Conservation (phyloP, 2,797 vertebrate genomes). For the Danionella dracula region DNA sequence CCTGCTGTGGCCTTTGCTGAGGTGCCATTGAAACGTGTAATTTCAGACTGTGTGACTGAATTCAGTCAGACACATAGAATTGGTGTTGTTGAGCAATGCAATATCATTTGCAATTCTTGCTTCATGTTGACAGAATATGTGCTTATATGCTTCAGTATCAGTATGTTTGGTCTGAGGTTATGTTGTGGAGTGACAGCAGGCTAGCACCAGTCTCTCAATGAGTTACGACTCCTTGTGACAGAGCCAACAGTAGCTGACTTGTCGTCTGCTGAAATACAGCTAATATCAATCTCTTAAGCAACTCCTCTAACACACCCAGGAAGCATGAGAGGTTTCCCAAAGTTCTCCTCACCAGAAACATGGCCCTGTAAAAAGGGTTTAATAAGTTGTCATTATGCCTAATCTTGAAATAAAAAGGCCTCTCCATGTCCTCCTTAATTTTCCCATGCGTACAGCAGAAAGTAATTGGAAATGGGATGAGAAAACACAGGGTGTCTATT, state of each 20-base stretch:
- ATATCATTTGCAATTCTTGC: slow-evolving; percentile 39
- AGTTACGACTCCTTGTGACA: slow-evolving; percentile 57
- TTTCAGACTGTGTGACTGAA: slow-evolving; percentile 20
- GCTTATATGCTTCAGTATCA: slow-evolving; percentile 46
- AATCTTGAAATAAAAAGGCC: slow-evolving; percentile 55
- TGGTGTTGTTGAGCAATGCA: slow-evolving; percentile 16
- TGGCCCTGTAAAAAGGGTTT: slow-evolving; percentile 60
- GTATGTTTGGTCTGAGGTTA: slow-evolving; percentile 48
- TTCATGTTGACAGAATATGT: slow-evolving; percentile 41
- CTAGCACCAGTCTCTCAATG: slow-evolving; percentile 56
- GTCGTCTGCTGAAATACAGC: slow-evolving; percentile 55
- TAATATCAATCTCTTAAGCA: slow-evolving; percentile 54
- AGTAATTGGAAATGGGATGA: slow-evolving; percentile 51
- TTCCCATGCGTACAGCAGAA: slow-evolving; percentile 49
- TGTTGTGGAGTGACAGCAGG: slow-evolving; percentile 61
- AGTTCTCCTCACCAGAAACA: slow-evolving; percentile 49
- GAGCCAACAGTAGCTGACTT: slow-evolving; percentile 50
- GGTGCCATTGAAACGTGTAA: slow-evolving; percentile 23
- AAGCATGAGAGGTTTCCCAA: slow-evolving; percentile 34
- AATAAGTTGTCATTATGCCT: slow-evolving; percentile 46
- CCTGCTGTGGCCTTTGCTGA: slow-evolving; percentile 9
- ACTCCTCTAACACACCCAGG: not conserved
- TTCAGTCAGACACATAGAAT: slow-evolving; percentile 33
- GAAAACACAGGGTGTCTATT: slow-evolving; percentile 55
- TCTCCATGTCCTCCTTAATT: slow-evolving; percentile 55